A percentile compares a stretch with the other conserved stretches of the same genome.
These are phyloP conservation scores for Hemistola chrysoprasaria DNA, from an alignment of 2,888 invertebrate genomes.

Conservation along the genomic window DNA sequence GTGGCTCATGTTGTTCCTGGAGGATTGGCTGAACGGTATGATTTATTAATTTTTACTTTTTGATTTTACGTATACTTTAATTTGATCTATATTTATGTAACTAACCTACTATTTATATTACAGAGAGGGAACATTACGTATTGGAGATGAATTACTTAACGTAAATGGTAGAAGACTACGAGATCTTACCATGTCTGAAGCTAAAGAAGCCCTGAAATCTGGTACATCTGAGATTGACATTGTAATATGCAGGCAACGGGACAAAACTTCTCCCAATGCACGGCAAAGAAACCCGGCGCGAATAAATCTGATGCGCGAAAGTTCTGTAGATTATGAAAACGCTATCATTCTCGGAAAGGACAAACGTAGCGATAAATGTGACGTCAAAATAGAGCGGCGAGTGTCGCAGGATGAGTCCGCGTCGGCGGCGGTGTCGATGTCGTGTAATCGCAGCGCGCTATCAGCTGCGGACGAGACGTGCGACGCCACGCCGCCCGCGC, in stretches of 20 bases:
- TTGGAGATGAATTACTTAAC: constrained; percentile 88
- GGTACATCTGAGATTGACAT: constrained; percentile 85
- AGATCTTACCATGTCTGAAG: constrained; percentile 85
- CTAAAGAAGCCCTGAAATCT: constrained; percentile 84
- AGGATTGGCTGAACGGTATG: constrained; percentile 87
- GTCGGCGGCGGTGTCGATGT: constrained; percentile 24
- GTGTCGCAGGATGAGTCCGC: constrained; percentile 77
- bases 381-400: constrained; percentile 88
- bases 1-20: constrained; percentile 88
- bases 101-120: constrained; percentile 29
- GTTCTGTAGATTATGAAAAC: constrained; percentile 87
- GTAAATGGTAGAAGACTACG: constrained; percentile 87
- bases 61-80: no score
- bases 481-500: constrained; percentile 51
- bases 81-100: constrained; percentile 2
- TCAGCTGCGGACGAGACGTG: constrained; percentile 68
- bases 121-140: constrained; percentile 84
- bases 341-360: constrained; percentile 78
- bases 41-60: no score
- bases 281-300: constrained; percentile 51
- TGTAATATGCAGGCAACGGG: constrained; percentile 82
- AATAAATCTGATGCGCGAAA: constrained; percentile 81
- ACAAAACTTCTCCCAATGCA: constrained; percentile 44
- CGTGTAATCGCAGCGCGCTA: constrained; percentile 73
- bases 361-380: constrained; percentile 70